Base-by-base conservation (phyloP, 2,113 vertebrate genomes). In the Pachyramphus minor region DNA sequence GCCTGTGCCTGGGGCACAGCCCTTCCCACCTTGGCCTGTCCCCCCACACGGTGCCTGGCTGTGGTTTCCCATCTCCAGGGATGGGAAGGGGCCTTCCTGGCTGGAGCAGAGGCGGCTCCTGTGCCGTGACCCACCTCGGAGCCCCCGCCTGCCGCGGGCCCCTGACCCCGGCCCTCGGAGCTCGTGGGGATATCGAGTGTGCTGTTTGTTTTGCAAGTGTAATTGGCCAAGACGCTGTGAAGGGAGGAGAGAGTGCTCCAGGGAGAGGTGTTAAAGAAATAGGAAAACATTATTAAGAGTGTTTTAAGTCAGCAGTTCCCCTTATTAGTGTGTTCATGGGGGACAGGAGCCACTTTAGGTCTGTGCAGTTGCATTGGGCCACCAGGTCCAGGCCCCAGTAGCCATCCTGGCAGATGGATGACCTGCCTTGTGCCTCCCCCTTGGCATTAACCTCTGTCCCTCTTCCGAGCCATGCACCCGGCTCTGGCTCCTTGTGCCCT, bases 191-290 rank as follows among this genome's bases (percentile, higher is more conserved):
- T 90, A 68, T n/a, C 39, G 86, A 87, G 89, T 78, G 89, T 81
- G 89, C 76, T 91, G 93, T 96, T 96, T 96, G 91, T 73, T 97
- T 95, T 95, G 89, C 69, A 41, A 94, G 89, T 56, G 87, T 92
- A 95, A 92, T 95, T 92, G 91, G 93, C 84, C 80, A 92, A 84
- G 84, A 94, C 4, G 5, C 89, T 87, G 91, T 72, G 93, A 95
- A 94, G 41, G 93, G 76, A 90, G 76, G 84, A 84, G 80, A 82
- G 31, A 35, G 79, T 8, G 44, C 93, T 75, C 91, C 76, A 64
- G 71, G 87, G 93, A 95, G 91, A 95, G 73, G 93, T 85, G 81
- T 89, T 91, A 91, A 96, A 96, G 91, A 96, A 95, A 91, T 45
- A 95, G 84, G 89, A 94, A 94, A 94, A 94, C 87, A 96, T 80